Percentiles rank a stretch among this genome's conserved stretches.
Conservation (phyloP, 2,113 vertebrate genomes). For the Semicossyphus pulcher region DNA sequence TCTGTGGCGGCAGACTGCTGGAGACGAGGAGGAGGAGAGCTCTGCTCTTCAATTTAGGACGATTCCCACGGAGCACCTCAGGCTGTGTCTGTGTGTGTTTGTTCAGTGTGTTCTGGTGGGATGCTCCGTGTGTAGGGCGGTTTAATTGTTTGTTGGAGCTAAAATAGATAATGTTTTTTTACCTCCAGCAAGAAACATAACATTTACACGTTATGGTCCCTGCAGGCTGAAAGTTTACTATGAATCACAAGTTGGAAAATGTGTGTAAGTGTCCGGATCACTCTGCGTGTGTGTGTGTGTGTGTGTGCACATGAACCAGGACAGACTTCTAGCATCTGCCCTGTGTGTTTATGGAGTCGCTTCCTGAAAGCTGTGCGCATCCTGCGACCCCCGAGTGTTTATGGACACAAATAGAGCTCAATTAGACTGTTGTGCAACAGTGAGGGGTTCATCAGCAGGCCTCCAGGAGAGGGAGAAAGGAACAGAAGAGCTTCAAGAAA, state of each 20-base stretch:
- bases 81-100: slow-evolving; percentile 38
- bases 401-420: slow-evolving; percentile 57
- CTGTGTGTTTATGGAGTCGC: slow-evolving; percentile 55
- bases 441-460: slow-evolving; percentile 36
- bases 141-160: slow-evolving; percentile 19
- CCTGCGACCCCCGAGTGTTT: slow-evolving; percentile 61
- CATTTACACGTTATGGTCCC: slow-evolving; percentile 8
- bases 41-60: slow-evolving; percentile 77
- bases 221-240: background rate
- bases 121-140: slow-evolving; percentile 24
- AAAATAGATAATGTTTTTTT: slow-evolving; percentile 35
- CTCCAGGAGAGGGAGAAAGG: background rate
- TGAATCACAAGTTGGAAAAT: slow-evolving; percentile 4
- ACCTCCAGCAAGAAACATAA: slow-evolving; percentile 17
- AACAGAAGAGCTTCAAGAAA: background rate
- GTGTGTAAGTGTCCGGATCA: background rate
- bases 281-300: background rate
- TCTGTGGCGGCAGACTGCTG: slow-evolving; percentile 76
- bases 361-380: slow-evolving; percentile 61
- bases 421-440: slow-evolving; percentile 55
- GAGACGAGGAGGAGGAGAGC: slow-evolving; percentile 70
- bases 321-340: slow-evolving; percentile 21
- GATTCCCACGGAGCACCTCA: slow-evolving; percentile 75
- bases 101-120: slow-evolving; percentile 15
- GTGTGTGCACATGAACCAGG: background rate